Evolutionary conservation across 2,113 vertebrate genomes (phyloP).

Genomic region (Atlantisia rogersi): DNA sequence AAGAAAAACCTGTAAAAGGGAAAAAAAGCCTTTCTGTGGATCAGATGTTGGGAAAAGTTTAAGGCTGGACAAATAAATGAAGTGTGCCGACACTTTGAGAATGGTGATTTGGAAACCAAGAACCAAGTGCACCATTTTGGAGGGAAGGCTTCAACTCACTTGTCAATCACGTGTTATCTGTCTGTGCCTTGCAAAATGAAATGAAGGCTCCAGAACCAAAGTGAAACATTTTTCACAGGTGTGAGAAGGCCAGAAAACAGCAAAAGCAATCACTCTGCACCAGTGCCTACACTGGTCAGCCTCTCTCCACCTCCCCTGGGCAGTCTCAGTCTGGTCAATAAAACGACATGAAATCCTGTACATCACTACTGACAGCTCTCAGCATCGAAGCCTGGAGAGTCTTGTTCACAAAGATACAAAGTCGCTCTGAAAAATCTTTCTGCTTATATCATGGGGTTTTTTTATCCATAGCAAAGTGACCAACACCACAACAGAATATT

Average conservation of each 20-base stretch:
- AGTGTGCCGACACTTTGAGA: background rate
- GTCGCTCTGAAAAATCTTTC: constrained; percentile 35
- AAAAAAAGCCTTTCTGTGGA: background rate
- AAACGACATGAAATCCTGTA: constrained; percentile 8
- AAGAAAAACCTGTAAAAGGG: background rate
- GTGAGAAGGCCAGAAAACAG: background rate
- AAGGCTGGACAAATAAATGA: background rate
- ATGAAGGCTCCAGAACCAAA: background rate
- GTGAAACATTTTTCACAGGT: background rate
- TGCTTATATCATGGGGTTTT: background rate
- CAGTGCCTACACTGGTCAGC: background rate
- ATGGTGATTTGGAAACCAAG: background rate
- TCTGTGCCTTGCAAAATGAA: background rate
- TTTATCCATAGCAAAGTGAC: constrained; percentile 48
- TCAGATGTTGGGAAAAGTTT: background rate
- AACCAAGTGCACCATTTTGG: background rate
- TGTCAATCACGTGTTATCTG: background rate
- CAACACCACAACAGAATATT: constrained; percentile 31
- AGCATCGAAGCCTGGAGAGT: background rate
- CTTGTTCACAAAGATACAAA: background rate
- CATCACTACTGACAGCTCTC: background rate
- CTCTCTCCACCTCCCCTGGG: background rate
- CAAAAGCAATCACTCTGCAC: background rate
- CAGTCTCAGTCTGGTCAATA: constrained; percentile 30
- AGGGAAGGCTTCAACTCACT: background rate